These are phyloP conservation scores for Eretmochelys imbricata DNA, from an alignment of 2,113 vertebrate species.

Conservation along the genomic window DNA sequence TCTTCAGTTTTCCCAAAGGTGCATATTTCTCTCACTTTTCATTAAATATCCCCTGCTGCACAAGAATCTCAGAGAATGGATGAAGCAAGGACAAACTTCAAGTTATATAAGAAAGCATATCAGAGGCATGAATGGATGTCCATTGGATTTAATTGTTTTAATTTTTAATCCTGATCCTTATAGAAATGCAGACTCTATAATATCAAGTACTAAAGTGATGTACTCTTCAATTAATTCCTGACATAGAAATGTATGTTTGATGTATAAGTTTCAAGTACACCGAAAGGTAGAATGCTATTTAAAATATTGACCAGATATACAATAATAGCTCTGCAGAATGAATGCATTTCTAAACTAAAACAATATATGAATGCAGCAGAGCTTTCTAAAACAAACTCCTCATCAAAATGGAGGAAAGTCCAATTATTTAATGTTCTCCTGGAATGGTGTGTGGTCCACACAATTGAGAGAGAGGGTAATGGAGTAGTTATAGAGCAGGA, in stretches of 20 bases:
- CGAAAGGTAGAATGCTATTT: not conserved
- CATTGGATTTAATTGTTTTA: not conserved
- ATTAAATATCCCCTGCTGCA: rapidly evolving
- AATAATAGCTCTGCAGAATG: not conserved
- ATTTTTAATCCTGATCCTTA: not conserved
- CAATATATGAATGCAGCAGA: not conserved
- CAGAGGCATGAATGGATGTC: not conserved
- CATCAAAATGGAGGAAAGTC: not conserved
- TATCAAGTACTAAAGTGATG: rapidly evolving
- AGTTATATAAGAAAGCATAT: not conserved
- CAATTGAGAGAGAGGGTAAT: not conserved
- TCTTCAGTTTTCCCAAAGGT: not conserved
- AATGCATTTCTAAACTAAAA: not conserved
- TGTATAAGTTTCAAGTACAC: not conserved
- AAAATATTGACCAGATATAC: not conserved
- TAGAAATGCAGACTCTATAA: not conserved
- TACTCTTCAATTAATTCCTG: not conserved
- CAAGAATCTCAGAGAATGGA: constrained; percentile 25
- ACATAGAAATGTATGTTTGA: rapidly evolving
- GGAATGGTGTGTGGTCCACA: not conserved
- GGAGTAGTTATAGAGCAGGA: not conserved
- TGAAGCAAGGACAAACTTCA: constrained; percentile 8
- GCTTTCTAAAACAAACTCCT: not conserved
- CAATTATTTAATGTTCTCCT: not conserved
- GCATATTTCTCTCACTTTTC: constrained; percentile 62